Evolutionary conservation across 2,113 vertebrate genomes (phyloP).

Genomic region (Lucifuga dentata): DNA sequence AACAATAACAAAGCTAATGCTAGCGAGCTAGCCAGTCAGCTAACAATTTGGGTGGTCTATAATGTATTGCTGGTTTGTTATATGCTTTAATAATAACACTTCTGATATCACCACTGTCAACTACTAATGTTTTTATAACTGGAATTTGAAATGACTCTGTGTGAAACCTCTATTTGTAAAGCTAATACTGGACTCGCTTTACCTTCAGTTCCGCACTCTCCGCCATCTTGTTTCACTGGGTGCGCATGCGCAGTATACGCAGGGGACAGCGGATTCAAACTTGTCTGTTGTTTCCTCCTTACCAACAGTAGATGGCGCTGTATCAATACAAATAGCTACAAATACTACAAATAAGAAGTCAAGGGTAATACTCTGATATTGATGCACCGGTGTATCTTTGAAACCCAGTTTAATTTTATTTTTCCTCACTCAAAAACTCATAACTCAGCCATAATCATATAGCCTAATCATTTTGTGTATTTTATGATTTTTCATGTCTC

Average conservation of each 20-base stretch:
- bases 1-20: constrained; percentile 83
- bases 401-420: no score
- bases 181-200: constrained; percentile 89
- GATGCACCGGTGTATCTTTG: no score
- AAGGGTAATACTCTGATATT: no score
- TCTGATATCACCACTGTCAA: constrained; percentile 5
- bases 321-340: neutral
- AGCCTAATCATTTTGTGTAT: no score
- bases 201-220: constrained; percentile 99
- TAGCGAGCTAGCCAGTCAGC: constrained; percentile 67
- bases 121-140: neutral
- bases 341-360: no score
- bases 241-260: constrained; percentile 91
- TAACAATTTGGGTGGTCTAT: constrained; percentile 48
- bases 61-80: constrained; percentile 23
- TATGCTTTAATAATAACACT: neutral
- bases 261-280: constrained; percentile 73
- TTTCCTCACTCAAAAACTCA: no score
- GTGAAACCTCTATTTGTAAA: constrained; percentile 77
- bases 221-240: constrained; percentile 95
- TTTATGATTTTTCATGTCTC: no score
- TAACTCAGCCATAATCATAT: no score
- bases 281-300: neutral
- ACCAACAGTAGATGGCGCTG: constrained; percentile 60
- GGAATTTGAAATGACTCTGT: constrained; percentile 21